These are phyloP conservation scores for Pterocles gutturalis DNA, from an alignment of 2,113 vertebrate genomes.

Conservation along the genomic window DNA sequence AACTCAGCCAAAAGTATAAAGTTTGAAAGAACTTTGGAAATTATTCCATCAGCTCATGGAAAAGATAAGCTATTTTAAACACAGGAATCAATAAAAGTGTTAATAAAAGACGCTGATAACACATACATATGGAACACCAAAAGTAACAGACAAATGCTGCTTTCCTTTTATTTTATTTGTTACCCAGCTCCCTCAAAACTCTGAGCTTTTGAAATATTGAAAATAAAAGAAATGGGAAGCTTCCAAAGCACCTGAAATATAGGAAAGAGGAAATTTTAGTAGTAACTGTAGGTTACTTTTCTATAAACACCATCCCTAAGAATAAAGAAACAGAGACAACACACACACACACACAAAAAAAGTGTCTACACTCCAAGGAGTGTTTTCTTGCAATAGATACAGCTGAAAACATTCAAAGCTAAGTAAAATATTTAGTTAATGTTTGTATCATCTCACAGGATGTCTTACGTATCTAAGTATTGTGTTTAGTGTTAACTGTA, in stretches of 20 bases:
- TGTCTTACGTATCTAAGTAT: neutral
- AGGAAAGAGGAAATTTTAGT: neutral
- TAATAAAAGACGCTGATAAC: neutral
- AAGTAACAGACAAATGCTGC: neutral
- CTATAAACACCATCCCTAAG: neutral
- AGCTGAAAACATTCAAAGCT: neutral
- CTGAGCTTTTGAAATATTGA: neutral
- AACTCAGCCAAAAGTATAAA: neutral
- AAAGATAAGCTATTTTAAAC: neutral
- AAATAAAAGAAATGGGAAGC: neutral
- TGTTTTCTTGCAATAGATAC: neutral
- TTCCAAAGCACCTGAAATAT: neutral
- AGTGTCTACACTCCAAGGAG: neutral
- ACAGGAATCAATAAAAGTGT: neutral
- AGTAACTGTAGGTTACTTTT: neutral
- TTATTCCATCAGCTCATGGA: neutral
- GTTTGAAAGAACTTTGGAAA: neutral
- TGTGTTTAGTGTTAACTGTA: neutral
- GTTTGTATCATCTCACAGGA: neutral
- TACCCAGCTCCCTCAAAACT: neutral
- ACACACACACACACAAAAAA: accelerated
- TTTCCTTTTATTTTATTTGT: neutral
- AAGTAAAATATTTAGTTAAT: neutral
- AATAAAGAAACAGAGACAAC: neutral
- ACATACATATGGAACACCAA: neutral